A percentile compares a stretch with the other conserved stretches of the same genome.
Conservation (phyloP, 2,888 invertebrate genomes). For the Lasioglossum calceatum region DNA sequence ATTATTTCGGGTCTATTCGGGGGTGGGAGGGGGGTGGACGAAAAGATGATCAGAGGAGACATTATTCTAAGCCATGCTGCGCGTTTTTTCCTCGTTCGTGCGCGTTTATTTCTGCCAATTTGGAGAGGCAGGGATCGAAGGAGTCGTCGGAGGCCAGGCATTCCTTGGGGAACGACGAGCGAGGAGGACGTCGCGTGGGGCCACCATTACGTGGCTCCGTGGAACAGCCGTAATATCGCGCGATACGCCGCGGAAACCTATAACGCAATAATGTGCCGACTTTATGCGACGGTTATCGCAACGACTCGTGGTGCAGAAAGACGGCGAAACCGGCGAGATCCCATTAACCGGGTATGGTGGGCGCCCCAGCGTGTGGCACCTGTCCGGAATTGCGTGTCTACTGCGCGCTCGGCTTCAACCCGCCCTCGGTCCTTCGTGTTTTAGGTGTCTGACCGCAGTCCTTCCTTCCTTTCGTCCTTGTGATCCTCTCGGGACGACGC, state of each 20-base stretch:
- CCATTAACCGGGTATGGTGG: constrained; percentile 76
- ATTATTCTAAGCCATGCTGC: constrained; percentile 13
- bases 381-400: constrained; percentile 71
- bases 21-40: neutral
- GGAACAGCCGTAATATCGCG: constrained; percentile 78
- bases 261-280: constrained; percentile 82
- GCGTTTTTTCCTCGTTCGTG: constrained; percentile 10
- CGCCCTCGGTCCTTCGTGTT: constrained; percentile 29
- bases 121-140: constrained; percentile 29
- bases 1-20: neutral
- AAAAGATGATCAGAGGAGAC: constrained; percentile 1
- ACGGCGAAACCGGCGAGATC: constrained; percentile 74
- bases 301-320: constrained; percentile 73
- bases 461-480: neutral
- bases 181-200: constrained; percentile 68
- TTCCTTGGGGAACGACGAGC: constrained; percentile 42
- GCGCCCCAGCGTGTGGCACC: constrained; percentile 82
- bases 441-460: constrained; percentile 22
- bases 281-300: constrained; percentile 83
- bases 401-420: constrained; percentile 14
- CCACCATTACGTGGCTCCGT: constrained; percentile 69
- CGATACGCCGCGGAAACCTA: constrained; percentile 75
- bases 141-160: constrained; percentile 34
- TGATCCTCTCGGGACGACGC: neutral
- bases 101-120: constrained; percentile 62